Base-by-base conservation (phyloP, 2,797 vertebrate species). In the Periparus ater region DNA sequence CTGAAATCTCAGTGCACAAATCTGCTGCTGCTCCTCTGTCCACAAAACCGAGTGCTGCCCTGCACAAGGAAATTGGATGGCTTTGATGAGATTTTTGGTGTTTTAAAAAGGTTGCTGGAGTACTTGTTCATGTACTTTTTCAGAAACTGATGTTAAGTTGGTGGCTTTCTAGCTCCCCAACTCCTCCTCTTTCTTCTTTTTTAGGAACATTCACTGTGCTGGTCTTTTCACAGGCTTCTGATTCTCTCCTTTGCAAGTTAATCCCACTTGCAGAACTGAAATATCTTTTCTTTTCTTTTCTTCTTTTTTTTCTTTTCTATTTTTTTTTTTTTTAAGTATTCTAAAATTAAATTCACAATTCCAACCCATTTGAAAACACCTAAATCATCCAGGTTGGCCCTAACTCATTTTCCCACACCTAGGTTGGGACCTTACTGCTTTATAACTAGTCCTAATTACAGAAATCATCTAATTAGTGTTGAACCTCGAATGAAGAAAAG, bases 371-470 rank as follows among this genome's bases (percentile, higher is more conserved):
- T 75, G 73, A 84, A 92, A 95, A 72, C 23, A 75, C n/a, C 27
- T 58, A 57, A 81, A 91, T 88, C 85, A 78, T 32, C 58, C 76
- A 95, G 77, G 62, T 81, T 86, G 76, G 76, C 76, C 90, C 51
- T 58, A 88, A 80, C 66, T 54, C 70, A 78, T 94, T 94, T 95
- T 93, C 79, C 54, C 13, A 32, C 38, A 61, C 44, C 73, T 83
- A 72, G 58, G 66, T 51, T 93, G 88, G 70, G 89, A 84, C 85
- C 58, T 72, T 54, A 65, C 17, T 80, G 91, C 66, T 93, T 77
- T 86, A 9, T 50, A 88, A 75, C 75, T 72, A 91, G 79, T 93
- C 89, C 82, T 91, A 96, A 94, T 95, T 93, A 93, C 82, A 89
- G 78, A 92, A 95, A 77, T 89, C 34, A 91, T 83, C 79, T 88